Conservation (phyloP, 92 coral and sea anemone species). For the Muricea muricata region DNA sequence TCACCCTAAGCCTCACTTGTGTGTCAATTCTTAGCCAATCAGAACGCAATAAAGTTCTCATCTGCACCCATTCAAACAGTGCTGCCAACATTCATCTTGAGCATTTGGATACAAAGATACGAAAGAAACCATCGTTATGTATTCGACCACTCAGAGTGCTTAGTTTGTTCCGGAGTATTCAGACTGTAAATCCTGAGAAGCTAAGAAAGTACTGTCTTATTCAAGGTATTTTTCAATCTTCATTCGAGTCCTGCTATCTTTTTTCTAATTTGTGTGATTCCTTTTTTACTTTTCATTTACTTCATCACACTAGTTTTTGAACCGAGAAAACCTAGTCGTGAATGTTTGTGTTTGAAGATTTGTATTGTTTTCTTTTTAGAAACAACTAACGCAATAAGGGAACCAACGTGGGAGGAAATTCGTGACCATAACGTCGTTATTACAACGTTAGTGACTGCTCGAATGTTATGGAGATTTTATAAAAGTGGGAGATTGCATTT, state of each 20-base stretch:
- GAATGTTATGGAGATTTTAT: slow-evolving; percentile 56
- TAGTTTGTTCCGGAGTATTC: slow-evolving; percentile 55
- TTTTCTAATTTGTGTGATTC: too few species aligned
- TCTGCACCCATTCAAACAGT: slow-evolving; percentile 93
- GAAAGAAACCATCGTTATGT: not conserved
- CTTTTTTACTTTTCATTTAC: too few species aligned
- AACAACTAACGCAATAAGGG: not conserved
- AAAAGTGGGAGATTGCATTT: slow-evolving; percentile 48
- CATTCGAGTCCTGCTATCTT: too few species aligned
- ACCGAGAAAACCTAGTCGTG: too few species aligned
- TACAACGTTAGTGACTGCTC: slow-evolving; percentile 82
- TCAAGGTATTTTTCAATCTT: not conserved
- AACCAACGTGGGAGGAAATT: slow-evolving; percentile 74
- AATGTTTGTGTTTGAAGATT: too few species aligned
- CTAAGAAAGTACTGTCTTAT: slow-evolving; percentile 67
- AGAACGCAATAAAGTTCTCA: slow-evolving; percentile 73
- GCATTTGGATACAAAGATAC: slow-evolving; percentile 66
- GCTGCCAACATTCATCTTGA: slow-evolving; percentile 94
- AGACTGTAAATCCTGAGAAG: not conserved
- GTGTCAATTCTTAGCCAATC: slow-evolving; percentile 67
- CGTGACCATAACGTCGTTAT: slow-evolving; percentile 72
- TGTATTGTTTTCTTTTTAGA: not conserved
- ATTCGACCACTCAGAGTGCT: slow-evolving; percentile 72
- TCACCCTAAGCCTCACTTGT: slow-evolving; percentile 77
- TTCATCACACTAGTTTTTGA: too few species aligned